A percentile compares a stretch with the other conserved stretches of the same genome.
These are phyloP conservation scores for Falco rusticolus DNA, from an alignment of 2,797 vertebrate genomes.

Conservation along the genomic window DNA sequence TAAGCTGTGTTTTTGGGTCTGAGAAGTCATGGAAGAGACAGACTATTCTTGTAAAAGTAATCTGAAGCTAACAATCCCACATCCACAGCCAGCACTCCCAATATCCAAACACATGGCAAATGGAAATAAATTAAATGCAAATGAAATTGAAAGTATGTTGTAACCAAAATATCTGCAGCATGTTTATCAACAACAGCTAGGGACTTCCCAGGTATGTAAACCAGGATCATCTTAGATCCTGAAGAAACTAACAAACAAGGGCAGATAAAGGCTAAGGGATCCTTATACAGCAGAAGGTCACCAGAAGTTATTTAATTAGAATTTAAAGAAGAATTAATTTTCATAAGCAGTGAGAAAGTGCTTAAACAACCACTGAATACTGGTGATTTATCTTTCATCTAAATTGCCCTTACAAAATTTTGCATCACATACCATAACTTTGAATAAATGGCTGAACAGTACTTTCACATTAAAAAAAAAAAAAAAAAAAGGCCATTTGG, in stretches of 20 bases:
- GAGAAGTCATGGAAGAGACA: neutral
- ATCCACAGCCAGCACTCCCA: neutral
- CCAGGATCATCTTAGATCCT: neutral
- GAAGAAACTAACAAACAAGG: neutral
- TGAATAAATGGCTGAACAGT: neutral
- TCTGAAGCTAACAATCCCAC: neutral
- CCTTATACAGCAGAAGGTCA: neutral
- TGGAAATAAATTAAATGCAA: neutral
- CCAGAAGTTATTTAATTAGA: neutral
- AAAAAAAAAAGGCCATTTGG: neutral
- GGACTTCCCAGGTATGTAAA: slow-evolving; percentile 1
- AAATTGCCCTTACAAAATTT: neutral
- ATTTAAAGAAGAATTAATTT: neutral
- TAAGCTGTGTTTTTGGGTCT: neutral
- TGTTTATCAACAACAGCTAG: neutral
- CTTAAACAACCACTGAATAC: neutral
- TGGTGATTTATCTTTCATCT: neutral
- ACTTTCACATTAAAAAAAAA: neutral
- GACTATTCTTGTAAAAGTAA: neutral
- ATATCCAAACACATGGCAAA: neutral
- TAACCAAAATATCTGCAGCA: neutral
- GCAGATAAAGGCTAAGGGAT: neutral
- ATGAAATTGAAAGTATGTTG: neutral
- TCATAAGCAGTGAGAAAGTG: neutral
- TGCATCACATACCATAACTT: neutral